Evolutionary conservation across 2,888 invertebrate genomes (phyloP), one percentile per base, ranked within the genome.

Genomic region (Epiperipatus broadwayi): DNA sequence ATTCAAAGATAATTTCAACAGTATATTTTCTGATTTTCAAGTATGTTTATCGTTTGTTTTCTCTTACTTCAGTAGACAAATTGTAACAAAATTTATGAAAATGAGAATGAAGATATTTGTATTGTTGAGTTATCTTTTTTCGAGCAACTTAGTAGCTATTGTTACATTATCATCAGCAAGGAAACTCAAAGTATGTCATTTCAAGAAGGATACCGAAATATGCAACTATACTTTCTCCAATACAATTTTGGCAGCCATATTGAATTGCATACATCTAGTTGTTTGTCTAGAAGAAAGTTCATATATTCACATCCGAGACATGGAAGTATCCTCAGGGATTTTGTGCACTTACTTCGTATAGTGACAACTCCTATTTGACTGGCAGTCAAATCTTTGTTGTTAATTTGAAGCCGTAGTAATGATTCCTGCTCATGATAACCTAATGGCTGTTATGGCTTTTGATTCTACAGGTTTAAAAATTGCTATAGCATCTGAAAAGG

Each of bases 201-300:
- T 89, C 65, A 87, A 85, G 60, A 89, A 85, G 60, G 85, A 87
- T 48, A 85, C 85, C 41, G 93, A 93, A 68, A 95, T 95, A 57
- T 93, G 91, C 65, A 87, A 89, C 64, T 91, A 91, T 65, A 81
- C 80, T 56, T 79, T 78, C 46, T 80, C 87, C 47, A 91, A 93
- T 62, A 85, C 89, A 43, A 91, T 95, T 56, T 68, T 93, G 53
- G 81, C 83, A 44, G 89, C 93, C 43, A 84, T 85, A 64, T 71
- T 95, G 45, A 95, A 95, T 64, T 73, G 95, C 63, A 78, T 78
- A 80, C 71, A 95, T 54, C 68, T 97, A 59, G 78, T 97, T 48
- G 95, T 97, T 48, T 93, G 93, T 60, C 67, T 97, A 53, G 93
- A 95, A 64, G 95, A 95, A 61, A 84, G 84, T 50, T 70, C 97